Base-by-base conservation (phyloP, 2,113 vertebrate genomes). In the Vulpes vulpes region DNA sequence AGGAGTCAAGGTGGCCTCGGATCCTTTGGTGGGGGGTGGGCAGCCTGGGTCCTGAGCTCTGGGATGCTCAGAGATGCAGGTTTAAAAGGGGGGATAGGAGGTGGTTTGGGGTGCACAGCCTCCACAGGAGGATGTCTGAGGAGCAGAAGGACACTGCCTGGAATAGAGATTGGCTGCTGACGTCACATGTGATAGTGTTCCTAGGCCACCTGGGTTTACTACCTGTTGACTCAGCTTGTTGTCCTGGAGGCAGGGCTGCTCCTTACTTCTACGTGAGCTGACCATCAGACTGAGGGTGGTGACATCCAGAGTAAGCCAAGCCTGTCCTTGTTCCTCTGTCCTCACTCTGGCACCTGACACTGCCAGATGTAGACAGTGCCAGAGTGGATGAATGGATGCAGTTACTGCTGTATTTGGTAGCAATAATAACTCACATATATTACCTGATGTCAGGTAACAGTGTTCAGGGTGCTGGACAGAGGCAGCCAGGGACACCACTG, bases 101-200 rank as follows among this genome's bases (percentile, higher is more conserved):
- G 51, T 71, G 15, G 6, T 43, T 23, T 78, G 59, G 73, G 73
- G 5, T 5, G 43, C 43, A 43, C 16, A 71, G 71, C 38, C 11
- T 27, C 73, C 2, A 0, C 0, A 1, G 23, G n/a, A 49, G 23
- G 38, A 23, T 35, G 22, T 35, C 67, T 8, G 2, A n/a, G 89
- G 35, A 55, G 59, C 35, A 51, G 10, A 17, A 20, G 5, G n/a
- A 62, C 69, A 38, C 11, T 23, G 25, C 7, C 22, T 32, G 8
- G n/a, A 35, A 9, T 25, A 49, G 38, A 53, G 79, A 16, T 49
- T 32, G 7, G 27, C 25, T 4, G 53, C 11, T 4, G 3, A 53
- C 49, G 49, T 79, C 19, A 2, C 17, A 60, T 0, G 0, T 14
- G n/a, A 8, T 4, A 0, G 9, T 19, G 49, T n/a, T 19, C 16